A percentile compares a stretch with the other conserved stretches of the same genome.
These are phyloP conservation scores for Cephus sareptanus DNA, from an alignment of 2,888 invertebrate genomes.

Conservation along the genomic window DNA sequence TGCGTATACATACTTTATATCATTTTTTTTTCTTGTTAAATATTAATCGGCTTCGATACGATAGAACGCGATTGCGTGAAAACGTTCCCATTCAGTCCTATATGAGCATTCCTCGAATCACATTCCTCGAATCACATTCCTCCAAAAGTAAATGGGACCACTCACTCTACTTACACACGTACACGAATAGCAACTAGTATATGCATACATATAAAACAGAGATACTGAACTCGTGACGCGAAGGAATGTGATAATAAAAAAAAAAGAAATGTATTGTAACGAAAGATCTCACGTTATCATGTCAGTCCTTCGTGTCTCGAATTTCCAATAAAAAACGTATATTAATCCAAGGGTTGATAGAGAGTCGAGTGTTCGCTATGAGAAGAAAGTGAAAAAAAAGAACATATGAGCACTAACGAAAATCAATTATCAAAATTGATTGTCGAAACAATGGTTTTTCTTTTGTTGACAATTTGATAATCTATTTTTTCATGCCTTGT, in stretches of 20 bases:
- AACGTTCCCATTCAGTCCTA: not conserved
- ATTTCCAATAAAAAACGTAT: not conserved
- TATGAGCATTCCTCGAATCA: not conserved
- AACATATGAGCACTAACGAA: not conserved
- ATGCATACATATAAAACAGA: not conserved
- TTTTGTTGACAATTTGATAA: not conserved
- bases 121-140: not conserved
- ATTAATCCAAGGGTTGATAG: not conserved
- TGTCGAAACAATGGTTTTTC: not conserved
- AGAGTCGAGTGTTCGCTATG: not conserved
- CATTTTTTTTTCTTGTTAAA: not conserved
- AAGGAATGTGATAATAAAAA: not conserved
- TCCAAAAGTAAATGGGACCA: not conserved
- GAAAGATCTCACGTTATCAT: not conserved
- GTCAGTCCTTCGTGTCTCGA: not conserved
- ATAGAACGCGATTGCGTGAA: not conserved
- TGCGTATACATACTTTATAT: not conserved
- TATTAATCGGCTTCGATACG: not conserved
- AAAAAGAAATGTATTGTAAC: not conserved
- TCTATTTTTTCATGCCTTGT: slow-evolving; percentile 1
- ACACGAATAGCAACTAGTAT: not conserved
- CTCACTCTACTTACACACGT: not conserved
- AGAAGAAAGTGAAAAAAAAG: not conserved
- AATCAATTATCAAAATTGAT: not conserved
- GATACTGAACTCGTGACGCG: not conserved